Conservation (phyloP, 2,797 vertebrate genomes). For the Rhyacichthys aspro region DNA sequence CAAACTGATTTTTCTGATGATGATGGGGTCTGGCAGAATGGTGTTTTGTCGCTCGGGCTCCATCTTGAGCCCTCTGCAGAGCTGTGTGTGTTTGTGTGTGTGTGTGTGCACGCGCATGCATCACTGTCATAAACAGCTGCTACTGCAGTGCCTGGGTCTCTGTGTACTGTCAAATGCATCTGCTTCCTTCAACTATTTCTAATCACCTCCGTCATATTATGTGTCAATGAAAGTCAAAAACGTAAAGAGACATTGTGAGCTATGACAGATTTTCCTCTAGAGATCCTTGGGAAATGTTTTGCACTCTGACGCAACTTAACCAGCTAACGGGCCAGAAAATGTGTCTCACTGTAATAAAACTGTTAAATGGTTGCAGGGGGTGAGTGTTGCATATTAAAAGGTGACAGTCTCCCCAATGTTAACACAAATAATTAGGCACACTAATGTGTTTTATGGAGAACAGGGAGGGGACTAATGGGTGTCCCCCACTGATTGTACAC, state of each 20-base stretch:
- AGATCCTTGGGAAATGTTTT: conserved; percentile 40
- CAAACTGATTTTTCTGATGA: conserved; percentile 27
- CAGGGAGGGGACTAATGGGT: conserved; percentile 23
- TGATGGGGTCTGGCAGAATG: conserved; percentile 45
- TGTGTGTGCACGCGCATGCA: conserved; percentile 40
- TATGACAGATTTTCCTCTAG: conserved; percentile 24
- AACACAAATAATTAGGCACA: conserved; percentile 43
- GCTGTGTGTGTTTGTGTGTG: conserved; percentile 50
- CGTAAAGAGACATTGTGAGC: conserved; percentile 1
- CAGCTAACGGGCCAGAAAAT: conserved; percentile 20
- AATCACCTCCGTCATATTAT: neutral
- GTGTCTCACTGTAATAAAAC: conserved; percentile 35
- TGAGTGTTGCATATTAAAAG: conserved; percentile 35
- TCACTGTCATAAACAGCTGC: conserved; percentile 66
- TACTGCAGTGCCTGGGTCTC: conserved; percentile 58
- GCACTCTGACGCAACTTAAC: conserved; percentile 36
- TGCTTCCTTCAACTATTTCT: conserved; percentile 1
- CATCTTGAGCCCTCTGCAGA: conserved; percentile 76
- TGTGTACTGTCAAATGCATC: conserved; percentile 35
- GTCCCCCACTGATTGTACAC: conserved; percentile 21
- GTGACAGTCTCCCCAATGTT: conserved; percentile 16
- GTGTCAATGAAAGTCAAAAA: conserved; percentile 9
- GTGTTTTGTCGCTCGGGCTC: conserved; percentile 65
- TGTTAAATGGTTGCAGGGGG: conserved; percentile 44
- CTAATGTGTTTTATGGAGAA: conserved; percentile 41